These are phyloP conservation scores for Menura novaehollandiae DNA, from an alignment of 2,113 vertebrate species.

Conservation along the genomic window DNA sequence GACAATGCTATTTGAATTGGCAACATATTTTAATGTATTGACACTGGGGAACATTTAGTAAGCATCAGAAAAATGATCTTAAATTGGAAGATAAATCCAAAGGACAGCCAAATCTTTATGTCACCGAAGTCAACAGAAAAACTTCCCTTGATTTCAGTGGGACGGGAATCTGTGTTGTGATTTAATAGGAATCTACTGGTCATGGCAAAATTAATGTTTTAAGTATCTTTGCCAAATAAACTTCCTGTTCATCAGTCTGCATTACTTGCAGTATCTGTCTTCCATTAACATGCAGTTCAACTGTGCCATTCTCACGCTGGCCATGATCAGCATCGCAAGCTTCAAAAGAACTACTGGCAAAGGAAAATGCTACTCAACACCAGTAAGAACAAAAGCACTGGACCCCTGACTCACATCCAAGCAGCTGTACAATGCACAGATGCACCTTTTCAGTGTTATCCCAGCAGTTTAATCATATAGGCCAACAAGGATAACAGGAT, in stretches of 20 bases:
- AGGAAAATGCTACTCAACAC: not conserved
- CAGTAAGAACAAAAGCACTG: not conserved
- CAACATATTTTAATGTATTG: slow-evolving; percentile 20
- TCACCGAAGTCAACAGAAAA: slow-evolving; percentile 29
- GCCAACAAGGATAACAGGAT: not conserved
- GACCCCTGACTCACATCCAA: not conserved
- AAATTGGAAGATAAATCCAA: not conserved
- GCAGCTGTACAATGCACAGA: slow-evolving; percentile 8
- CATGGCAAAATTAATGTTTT: not conserved
- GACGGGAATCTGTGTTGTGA: not conserved
- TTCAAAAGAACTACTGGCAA: not conserved
- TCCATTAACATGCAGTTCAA: not conserved
- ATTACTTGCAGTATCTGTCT: not conserved
- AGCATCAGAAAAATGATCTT: slow-evolving; percentile 11
- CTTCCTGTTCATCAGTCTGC: not conserved
- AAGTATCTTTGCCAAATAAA: slow-evolving; percentile 7
- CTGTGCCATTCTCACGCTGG: not conserved
- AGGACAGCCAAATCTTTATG: not conserved
- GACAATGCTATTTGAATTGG: slow-evolving; percentile 42
- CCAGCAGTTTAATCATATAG: not conserved
- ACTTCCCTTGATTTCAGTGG: not conserved
- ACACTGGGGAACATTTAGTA: slow-evolving; percentile 21
- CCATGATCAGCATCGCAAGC: not conserved
- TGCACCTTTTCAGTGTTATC: not conserved
- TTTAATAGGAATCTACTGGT: not conserved